Percentiles rank a stretch among this genome's conserved stretches.
Evolutionary conservation across 2,797 vertebrate genomes (phyloP).

Genomic region (Bradypus variegatus): DNA sequence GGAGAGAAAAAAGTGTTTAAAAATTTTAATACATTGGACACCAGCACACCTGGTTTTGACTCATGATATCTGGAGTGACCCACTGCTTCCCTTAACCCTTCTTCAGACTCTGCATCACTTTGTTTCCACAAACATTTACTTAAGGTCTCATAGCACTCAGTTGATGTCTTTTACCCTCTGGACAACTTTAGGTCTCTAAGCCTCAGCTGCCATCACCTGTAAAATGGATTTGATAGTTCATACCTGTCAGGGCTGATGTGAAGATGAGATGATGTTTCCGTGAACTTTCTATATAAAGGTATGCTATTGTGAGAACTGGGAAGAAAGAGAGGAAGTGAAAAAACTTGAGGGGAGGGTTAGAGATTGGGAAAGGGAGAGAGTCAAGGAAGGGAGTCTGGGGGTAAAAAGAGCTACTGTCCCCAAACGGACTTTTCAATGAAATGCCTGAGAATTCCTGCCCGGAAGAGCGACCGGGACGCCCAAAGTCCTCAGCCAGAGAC

Average conservation of each 20-base stretch:
- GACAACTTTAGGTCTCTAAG: background rate
- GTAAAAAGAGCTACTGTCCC: background rate
- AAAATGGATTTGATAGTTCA: background rate
- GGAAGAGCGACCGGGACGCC: accelerated
- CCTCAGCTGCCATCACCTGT: background rate
- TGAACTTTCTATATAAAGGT: background rate
- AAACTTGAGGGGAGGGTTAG: background rate
- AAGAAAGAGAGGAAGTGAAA: background rate
- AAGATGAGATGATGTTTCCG: background rate
- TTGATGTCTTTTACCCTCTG: background rate
- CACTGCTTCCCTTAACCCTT: background rate
- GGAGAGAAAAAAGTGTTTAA: background rate
- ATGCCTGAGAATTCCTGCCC: background rate
- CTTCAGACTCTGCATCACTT: background rate
- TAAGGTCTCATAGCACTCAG: background rate
- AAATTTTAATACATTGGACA: background rate
- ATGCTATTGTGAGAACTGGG: background rate
- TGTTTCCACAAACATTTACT: background rate
- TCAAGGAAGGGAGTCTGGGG: background rate
- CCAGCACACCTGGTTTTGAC: background rate
- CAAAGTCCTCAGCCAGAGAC: background rate
- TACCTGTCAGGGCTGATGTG: background rate
- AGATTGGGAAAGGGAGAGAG: background rate
- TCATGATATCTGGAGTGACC: background rate
- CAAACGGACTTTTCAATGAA: background rate